Evolutionary conservation across 2,797 vertebrate genomes (phyloP).

Genomic region (Hippocampus kuda): DNA sequence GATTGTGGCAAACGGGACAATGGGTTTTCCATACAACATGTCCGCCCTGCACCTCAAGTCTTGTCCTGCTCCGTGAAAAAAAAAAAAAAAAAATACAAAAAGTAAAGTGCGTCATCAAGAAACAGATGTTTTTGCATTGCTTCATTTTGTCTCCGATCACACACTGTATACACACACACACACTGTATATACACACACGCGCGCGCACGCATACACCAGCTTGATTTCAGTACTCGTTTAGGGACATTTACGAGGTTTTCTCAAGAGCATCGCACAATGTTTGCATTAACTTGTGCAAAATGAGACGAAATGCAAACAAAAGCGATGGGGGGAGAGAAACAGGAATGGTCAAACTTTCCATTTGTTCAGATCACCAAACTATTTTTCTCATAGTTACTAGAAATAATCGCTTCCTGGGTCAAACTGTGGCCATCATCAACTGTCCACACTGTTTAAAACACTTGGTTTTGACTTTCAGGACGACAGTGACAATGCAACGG

Average conservation of each 20-base stretch:
- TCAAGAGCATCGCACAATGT: conserved; percentile 25
- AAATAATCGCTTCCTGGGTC: background rate
- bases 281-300: conserved; percentile 30
- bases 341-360: conserved; percentile 14
- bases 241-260: conserved; percentile 37
- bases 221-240: conserved; percentile 37
- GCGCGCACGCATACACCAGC: conserved; percentile 25
- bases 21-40: conserved; percentile 24
- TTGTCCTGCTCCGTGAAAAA: conserved; percentile 16
- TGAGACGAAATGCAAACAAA: conserved; percentile 48
- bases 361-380: background rate
- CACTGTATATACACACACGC: too few species aligned
- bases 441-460: background rate
- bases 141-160: conserved; percentile 29
- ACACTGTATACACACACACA: conserved; percentile 3
- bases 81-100: conserved; percentile 17
- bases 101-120: conserved; percentile 48
- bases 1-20: conserved; percentile 36
- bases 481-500: too few species aligned
- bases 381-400: background rate
- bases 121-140: conserved; percentile 52
- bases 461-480: background rate
- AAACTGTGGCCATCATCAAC: background rate
- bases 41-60: conserved; percentile 32
- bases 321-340: conserved; percentile 28